phyloP scores from a whole-genome alignment of 2,888 invertebrate genomes.

The Patella pellucida region DNA sequence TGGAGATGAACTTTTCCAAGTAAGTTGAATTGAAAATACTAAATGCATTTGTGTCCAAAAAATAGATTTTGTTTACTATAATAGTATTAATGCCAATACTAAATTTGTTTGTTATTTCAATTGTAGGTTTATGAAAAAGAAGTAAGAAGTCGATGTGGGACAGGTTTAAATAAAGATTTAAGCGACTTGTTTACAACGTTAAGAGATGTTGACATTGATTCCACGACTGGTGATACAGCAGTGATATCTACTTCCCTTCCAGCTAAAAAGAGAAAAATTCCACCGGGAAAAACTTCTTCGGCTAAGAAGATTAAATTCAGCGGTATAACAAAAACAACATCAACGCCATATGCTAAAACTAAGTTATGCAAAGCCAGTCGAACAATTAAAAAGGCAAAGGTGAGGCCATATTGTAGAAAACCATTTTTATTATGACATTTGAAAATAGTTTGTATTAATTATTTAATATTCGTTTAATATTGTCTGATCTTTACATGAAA shows the following conservation, averaged over 20 bases:
- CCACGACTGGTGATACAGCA: conserved; percentile 5
- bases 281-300: conserved; percentile 24
- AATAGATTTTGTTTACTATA: no score
- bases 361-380: conserved; percentile 7
- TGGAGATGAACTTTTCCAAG: conserved; percentile 48
- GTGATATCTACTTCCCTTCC: background rate
- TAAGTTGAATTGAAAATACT: conserved; percentile 24
- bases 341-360: background rate
- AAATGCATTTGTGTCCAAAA: background rate
- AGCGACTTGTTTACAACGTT: conserved; percentile 47
- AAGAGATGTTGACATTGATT: conserved; percentile 33
- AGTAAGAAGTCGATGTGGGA: conserved; percentile 41
- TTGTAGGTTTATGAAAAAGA: conserved; percentile 50
- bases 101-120: background rate
- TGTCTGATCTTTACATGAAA: no score
- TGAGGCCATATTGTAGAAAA: no score
- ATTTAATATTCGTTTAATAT: no score
- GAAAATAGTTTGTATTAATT: no score
- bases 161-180: conserved; percentile 45
- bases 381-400: background rate
- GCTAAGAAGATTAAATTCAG: conserved; percentile 21
- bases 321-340: background rate
- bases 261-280: conserved; percentile 19
- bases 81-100: background rate
- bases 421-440: no score